These are phyloP conservation scores for Dynastes grantii DNA, from an alignment of 2,888 invertebrate species.

Conservation along the genomic window DNA sequence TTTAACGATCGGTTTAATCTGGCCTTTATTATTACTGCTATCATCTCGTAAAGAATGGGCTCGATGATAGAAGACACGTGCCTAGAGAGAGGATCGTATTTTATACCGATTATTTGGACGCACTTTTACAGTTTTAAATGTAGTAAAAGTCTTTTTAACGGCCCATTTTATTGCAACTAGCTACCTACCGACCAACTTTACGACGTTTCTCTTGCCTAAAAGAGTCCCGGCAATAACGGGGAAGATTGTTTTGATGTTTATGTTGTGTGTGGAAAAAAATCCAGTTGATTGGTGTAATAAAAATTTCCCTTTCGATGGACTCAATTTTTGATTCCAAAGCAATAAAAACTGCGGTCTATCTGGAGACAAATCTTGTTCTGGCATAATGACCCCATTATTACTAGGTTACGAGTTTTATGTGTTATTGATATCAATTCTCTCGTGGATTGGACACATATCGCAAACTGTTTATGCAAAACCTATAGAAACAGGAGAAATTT, in stretches of 20 bases:
- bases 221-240: constrained; percentile 41
- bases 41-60: constrained; percentile 67
- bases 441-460: too few species aligned
- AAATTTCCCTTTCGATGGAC: constrained; percentile 17
- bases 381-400: too few species aligned
- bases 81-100: constrained; percentile 63
- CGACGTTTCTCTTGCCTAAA: constrained; percentile 53
- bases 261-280: constrained; percentile 30
- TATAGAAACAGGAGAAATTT: too few species aligned
- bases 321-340: not conserved
- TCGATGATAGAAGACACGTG: constrained; percentile 66
- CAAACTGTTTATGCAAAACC: too few species aligned
- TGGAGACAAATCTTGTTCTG: not conserved
- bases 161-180: constrained; percentile 70
- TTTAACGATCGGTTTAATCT: constrained; percentile 70
- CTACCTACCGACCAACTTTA: constrained; percentile 63
- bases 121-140: constrained; percentile 71
- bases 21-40: constrained; percentile 68
- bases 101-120: constrained; percentile 65
- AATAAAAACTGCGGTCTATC: not conserved
- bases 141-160: constrained; percentile 71
- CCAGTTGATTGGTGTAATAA: constrained; percentile 23
- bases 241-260: constrained; percentile 43
- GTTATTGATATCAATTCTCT: too few species aligned
- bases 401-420: too few species aligned